Evolutionary conservation across 2,888 invertebrate species (phyloP).

Genomic region (Tiliacea citrago): DNA sequence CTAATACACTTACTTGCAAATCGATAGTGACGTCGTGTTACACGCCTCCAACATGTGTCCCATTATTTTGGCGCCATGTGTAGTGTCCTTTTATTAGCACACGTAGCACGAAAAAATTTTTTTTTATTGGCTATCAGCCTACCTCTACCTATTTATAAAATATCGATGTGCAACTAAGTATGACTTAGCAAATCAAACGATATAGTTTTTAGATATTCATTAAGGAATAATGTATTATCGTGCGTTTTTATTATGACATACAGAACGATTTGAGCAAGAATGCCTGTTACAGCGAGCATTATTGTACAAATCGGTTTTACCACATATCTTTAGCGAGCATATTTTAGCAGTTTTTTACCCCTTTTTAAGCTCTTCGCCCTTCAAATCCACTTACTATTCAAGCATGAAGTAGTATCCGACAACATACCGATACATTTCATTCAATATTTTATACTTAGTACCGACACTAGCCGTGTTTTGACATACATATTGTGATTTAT

Average conservation of each 20-base stretch:
- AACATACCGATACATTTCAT: conserved; percentile 56
- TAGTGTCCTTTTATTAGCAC: conserved; percentile 26
- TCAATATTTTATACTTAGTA: conserved; percentile 54
- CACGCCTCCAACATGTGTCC: conserved; percentile 32
- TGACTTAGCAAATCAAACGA: conserved; percentile 45
- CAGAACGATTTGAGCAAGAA: conserved; percentile 17
- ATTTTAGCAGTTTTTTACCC: conserved; percentile 30
- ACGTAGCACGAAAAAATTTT: conserved; percentile 11
- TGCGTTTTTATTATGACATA: conserved; percentile 17
- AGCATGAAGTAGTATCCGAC: conserved; percentile 59
- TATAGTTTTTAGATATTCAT: conserved; percentile 33
- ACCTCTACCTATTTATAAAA: neutral
- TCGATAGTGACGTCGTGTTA: conserved; percentile 64
- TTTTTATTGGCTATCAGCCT: conserved; percentile 9
- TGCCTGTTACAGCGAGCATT: conserved; percentile 11
- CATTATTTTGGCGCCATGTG: conserved; percentile 54
- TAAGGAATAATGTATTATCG: conserved; percentile 11
- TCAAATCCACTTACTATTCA: conserved; percentile 49
- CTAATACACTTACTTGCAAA: conserved; percentile 80
- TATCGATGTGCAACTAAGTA: conserved; percentile 73
- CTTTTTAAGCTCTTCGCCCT: conserved; percentile 38
- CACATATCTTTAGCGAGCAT: conserved; percentile 36
- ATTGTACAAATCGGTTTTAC: conserved; percentile 25
- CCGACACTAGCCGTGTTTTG: conserved; percentile 44
- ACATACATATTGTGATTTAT: conserved; percentile 51